These are phyloP conservation scores for Tapirus terrestris DNA, from an alignment of 2,113 vertebrate genomes.

Conservation along the genomic window DNA sequence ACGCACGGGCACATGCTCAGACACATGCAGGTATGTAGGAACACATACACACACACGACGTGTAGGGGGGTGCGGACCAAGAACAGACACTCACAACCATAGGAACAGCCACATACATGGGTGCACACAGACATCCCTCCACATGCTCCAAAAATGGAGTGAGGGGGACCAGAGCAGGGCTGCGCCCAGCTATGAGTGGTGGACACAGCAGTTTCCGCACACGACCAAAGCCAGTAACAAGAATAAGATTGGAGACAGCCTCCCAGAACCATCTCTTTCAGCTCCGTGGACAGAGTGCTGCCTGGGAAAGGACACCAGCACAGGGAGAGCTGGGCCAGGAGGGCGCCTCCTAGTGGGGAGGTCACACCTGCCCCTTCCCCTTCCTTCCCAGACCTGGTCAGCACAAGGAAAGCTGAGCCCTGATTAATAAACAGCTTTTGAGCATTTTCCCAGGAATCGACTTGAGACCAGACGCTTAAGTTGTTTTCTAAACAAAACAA, in stretches of 20 bases:
- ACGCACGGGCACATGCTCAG: background rate
- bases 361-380: background rate
- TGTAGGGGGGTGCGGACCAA: background rate
- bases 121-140: too few species aligned
- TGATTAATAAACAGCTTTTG: background rate
- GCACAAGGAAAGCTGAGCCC: background rate
- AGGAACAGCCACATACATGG: background rate
- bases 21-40: background rate
- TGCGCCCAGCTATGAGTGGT: background rate
- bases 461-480: background rate
- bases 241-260: background rate
- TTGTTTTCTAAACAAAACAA: constrained; percentile 73
- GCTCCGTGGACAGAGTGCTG: background rate
- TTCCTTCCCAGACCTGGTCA: background rate
- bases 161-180: background rate
- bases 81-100: background rate
- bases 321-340: rapidly evolving
- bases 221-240: too few species aligned
- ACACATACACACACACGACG: background rate
- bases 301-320: background rate
- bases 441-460: background rate
- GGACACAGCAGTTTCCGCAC: background rate
- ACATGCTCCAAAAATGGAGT: background rate
- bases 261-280: background rate
- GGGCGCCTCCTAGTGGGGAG: rapidly evolving